phyloP scores from a whole-genome alignment of 2,888 invertebrate genomes.

The Gymnoscelis rufifasciata region DNA sequence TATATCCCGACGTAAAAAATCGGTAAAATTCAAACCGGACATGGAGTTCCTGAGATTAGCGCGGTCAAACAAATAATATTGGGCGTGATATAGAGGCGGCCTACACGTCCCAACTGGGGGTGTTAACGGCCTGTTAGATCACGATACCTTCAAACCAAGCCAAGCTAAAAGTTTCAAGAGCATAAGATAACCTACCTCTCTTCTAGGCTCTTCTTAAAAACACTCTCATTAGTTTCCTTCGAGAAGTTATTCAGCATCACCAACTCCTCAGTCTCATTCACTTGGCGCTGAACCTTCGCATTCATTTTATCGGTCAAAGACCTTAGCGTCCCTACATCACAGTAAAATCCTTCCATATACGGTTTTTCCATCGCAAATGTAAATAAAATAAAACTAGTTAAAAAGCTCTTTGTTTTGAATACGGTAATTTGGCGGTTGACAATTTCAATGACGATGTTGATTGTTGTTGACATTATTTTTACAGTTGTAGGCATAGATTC shows the following conservation, averaged over 20 bases:
- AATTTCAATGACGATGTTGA: background rate
- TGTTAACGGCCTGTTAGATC: too few relatives aligned
- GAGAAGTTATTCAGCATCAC: conserved; percentile 59
- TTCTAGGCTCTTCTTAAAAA: conserved; percentile 51
- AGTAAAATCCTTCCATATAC: conserved; percentile 16
- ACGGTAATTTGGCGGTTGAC: background rate
- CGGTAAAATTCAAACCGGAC: too few relatives aligned
- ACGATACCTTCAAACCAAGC: too few relatives aligned
- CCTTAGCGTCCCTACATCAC: conserved; percentile 39
- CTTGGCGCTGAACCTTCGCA: conserved; percentile 52
- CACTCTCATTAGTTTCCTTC: conserved; percentile 56
- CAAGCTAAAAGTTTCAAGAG: too few relatives aligned
- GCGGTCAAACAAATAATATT: too few relatives aligned
- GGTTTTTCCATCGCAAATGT: conserved; percentile 38
- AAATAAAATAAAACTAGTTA: conserved; percentile 13
- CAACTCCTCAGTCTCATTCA: conserved; percentile 58
- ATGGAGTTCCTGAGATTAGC: too few relatives aligned
- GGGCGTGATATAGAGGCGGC: too few relatives aligned
- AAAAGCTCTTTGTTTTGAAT: conserved; percentile 12
- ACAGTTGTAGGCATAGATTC: too few relatives aligned
- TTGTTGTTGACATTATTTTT: too few relatives aligned
- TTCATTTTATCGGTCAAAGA: conserved; percentile 47
- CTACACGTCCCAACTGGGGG: too few relatives aligned
- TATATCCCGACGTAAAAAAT: too few relatives aligned
- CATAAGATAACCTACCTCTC: conserved; percentile 52